A percentile compares a stretch with the other conserved stretches of the same genome.
phyloP scores from a whole-genome alignment of 2,113 vertebrate genomes.

The Peromyscus leucopus region DNA sequence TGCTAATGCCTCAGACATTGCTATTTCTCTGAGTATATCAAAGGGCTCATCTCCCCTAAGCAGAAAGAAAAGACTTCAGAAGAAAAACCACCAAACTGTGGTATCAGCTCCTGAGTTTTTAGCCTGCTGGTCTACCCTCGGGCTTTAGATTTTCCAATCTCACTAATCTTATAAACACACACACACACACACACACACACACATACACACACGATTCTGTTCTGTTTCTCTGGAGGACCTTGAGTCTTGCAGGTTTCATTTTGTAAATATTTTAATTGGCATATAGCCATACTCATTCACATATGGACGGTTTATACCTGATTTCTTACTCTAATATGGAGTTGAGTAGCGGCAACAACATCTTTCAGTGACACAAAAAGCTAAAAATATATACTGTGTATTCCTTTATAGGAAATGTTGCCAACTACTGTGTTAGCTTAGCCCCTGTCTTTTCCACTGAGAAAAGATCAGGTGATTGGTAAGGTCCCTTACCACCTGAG shows the following conservation, averaged over 20 bases:
- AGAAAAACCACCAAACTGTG: background rate
- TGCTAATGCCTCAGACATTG: background rate
- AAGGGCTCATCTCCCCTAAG: background rate
- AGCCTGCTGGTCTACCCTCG: background rate
- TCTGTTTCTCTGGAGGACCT: background rate
- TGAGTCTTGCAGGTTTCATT: background rate
- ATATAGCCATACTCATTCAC: background rate
- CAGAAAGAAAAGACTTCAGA: background rate
- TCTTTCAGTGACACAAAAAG: background rate
- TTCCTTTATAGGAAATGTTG: background rate
- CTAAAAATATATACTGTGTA: background rate
- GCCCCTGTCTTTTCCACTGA: background rate
- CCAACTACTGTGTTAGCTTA: background rate
- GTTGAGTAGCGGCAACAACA: background rate
- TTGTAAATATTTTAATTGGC: background rate
- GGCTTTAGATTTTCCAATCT: background rate
- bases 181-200: background rate
- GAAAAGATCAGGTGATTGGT: background rate
- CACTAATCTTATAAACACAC: background rate
- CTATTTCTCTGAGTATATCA: background rate
- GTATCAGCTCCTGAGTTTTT: accelerated
- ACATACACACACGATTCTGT: background rate
- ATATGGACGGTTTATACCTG: background rate
- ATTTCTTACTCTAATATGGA: background rate
- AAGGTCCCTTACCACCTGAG: accelerated